These are phyloP conservation scores for Atethmia centrago DNA, from an alignment of 2,888 invertebrate species.

Conservation along the genomic window DNA sequence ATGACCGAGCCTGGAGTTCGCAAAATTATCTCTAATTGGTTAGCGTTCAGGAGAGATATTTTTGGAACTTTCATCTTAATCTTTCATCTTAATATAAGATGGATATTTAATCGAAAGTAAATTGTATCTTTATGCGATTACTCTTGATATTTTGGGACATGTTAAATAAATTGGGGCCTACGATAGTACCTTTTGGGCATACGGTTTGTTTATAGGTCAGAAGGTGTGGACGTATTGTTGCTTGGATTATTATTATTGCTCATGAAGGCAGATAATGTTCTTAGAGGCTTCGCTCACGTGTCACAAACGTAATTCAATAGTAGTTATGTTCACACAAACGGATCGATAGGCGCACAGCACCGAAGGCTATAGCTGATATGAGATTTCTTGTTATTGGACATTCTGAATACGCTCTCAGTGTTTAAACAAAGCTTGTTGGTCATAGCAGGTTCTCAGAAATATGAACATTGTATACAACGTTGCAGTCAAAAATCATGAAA, in stretches of 20 bases:
- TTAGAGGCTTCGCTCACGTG: conserved; percentile 62
- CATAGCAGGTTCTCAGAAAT: conserved; percentile 15
- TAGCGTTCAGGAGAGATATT: conserved; percentile 16
- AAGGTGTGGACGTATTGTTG: conserved; percentile 10
- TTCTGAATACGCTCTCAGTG: conserved; percentile 17
- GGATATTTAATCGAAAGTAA: conserved; percentile 47
- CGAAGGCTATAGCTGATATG: conserved; percentile 37
- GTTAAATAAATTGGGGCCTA: conserved; percentile 28
- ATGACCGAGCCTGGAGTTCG: conserved; percentile 31
- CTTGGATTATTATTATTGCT: conserved; percentile 41
- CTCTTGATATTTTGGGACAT: conserved; percentile 54
- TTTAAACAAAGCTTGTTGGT: conserved; percentile 19
- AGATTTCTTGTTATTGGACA: conserved; percentile 50
- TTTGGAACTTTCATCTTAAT: conserved; percentile 45
- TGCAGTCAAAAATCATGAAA: conserved; percentile 24
- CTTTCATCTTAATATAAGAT: conserved; percentile 50
- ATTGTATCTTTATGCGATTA: conserved; percentile 48
- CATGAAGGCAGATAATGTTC: conserved; percentile 56
- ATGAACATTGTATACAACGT: conserved; percentile 1
- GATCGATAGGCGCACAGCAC: conserved; percentile 45
- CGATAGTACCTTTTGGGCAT: conserved; percentile 29
- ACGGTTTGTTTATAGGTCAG: conserved; percentile 27
- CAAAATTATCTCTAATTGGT: conserved; percentile 54
- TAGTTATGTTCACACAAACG: conserved; percentile 48
- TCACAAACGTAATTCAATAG: conserved; percentile 57